Base-by-base conservation (phyloP, 2,888 invertebrate genomes). In the Periphyllus acericola region DNA sequence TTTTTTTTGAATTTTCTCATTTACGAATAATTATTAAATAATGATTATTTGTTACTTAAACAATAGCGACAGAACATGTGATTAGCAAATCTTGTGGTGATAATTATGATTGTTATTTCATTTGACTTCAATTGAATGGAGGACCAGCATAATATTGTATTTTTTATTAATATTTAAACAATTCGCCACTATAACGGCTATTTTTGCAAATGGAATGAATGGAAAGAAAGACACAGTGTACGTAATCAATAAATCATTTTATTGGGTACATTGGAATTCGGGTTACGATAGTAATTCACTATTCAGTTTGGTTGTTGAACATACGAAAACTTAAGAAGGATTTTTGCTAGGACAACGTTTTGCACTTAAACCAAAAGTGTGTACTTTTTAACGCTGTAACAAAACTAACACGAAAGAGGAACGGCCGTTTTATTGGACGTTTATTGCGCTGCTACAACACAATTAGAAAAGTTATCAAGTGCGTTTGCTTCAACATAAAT, bases 311-410 rank as follows among this genome's bases (percentile, higher is more conserved):
- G 25, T 55, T 60, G 60, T 79, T 34, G 34, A 60, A 25, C 60
- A 36, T 9, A 40, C 40, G 40, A 40, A 5, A 36, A 79, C 60
- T 60, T 25, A n/a, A 34, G 32, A 34, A 14, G 21, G 68, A 81
- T 40, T 68, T 81, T 71, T 68, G 46, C 6, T 2, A 71, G 25
- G 40, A 81, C 81, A 81, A 55, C 71, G 71, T 81, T 81, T 81
- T 71, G 81, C 81, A 81, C 81, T 81, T 71, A 81, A 46, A 81
- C 40, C 46, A 68, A 29, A 34, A 34, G 9, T 36, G 34, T 60
- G 25, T 25, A n/a, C 36, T 79, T 79, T n/a, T 79, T 36, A 55
- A 60, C 25, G 55, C 25, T 79, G 55, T 55, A 25, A 32, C n/a
- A 60, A 60, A 34, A 25, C 36, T n/a, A 79, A 60, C 34, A 79